Evolutionary conservation across 2,797 vertebrate species (phyloP).

Genomic region (Decapterus maruadsi): DNA sequence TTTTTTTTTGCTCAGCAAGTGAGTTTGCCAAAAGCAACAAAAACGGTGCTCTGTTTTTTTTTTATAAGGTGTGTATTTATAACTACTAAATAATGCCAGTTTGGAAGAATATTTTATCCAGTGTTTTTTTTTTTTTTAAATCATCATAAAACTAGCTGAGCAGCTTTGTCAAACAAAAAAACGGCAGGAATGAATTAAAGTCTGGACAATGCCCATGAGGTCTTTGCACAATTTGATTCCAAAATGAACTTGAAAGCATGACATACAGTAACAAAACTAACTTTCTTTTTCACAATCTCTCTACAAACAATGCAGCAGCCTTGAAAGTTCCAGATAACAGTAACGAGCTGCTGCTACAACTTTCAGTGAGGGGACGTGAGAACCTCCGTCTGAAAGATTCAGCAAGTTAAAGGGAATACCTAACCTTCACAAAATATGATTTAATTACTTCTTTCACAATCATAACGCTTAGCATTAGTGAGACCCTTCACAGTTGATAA

Average conservation of each 20-base stretch:
- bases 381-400: neutral
- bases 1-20: slow-evolving; percentile 47
- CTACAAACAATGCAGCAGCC: slow-evolving; percentile 14
- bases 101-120: slow-evolving; percentile 53
- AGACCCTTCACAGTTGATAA: neutral
- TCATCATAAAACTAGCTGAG: slow-evolving; percentile 35
- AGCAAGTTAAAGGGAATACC: too few relatives aligned
- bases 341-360: slow-evolving; percentile 6
- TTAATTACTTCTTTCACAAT: neutral
- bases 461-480: neutral
- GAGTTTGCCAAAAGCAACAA: slow-evolving; percentile 45
- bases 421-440: too few relatives aligned
- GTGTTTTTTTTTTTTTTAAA: slow-evolving; percentile 18
- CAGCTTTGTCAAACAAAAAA: slow-evolving; percentile 34
- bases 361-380: neutral
- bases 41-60: slow-evolving; percentile 25
- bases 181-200: slow-evolving; percentile 14
- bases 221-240: slow-evolving; percentile 27
- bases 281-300: neutral
- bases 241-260: slow-evolving; percentile 39
- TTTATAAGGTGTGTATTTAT: slow-evolving; percentile 23
- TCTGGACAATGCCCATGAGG: slow-evolving; percentile 20
- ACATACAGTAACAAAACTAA: slow-evolving; percentile 17
- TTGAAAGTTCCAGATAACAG: slow-evolving; percentile 1
- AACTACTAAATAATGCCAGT: slow-evolving; percentile 30